phyloP scores from a whole-genome alignment of 2,888 invertebrate genomes.

The Orchestes rusci region DNA sequence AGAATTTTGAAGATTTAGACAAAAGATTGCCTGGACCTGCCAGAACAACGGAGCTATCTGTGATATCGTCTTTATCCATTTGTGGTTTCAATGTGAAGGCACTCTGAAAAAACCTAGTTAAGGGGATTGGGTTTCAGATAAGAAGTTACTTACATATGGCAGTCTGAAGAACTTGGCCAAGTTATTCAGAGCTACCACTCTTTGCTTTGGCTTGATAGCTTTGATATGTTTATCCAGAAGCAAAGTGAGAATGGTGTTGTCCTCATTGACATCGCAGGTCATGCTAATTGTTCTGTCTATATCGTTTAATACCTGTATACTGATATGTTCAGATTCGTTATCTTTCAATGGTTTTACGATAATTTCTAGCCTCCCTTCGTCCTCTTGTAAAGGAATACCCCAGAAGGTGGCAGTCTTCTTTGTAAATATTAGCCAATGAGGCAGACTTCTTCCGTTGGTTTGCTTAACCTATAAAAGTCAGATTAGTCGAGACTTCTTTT shows the following conservation, averaged over 20 bases:
- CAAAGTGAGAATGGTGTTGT: constrained; percentile 52
- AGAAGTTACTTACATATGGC: constrained; percentile 50
- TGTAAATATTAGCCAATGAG: constrained; percentile 68
- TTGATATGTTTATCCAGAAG: constrained; percentile 61
- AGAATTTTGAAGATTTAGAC: constrained; percentile 41
- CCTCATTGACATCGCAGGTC: constrained; percentile 37
- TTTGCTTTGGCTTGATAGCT: constrained; percentile 54
- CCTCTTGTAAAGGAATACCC: constrained; percentile 63
- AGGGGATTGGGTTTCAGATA: background rate
- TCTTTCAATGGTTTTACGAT: constrained; percentile 48
- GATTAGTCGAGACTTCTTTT: no score
- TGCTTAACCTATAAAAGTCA: constrained; percentile 42
- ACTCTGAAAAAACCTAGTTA: constrained; percentile 41
- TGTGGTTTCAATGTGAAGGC: constrained; percentile 48
- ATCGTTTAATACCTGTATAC: constrained; percentile 48
- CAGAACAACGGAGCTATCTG: constrained; percentile 46
- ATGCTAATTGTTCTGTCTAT: constrained; percentile 31
- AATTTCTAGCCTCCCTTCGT: constrained; percentile 61
- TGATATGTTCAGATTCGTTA: constrained; percentile 56
- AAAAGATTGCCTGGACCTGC: constrained; percentile 50
- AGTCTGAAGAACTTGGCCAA: constrained; percentile 64
- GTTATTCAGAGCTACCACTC: constrained; percentile 62
- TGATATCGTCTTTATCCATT: constrained; percentile 40
- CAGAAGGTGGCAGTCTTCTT: constrained; percentile 60
- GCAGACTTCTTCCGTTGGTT: constrained; percentile 44